Base-by-base conservation (phyloP, 2,113 vertebrate genomes). In the Mystacornis crossleyi region DNA sequence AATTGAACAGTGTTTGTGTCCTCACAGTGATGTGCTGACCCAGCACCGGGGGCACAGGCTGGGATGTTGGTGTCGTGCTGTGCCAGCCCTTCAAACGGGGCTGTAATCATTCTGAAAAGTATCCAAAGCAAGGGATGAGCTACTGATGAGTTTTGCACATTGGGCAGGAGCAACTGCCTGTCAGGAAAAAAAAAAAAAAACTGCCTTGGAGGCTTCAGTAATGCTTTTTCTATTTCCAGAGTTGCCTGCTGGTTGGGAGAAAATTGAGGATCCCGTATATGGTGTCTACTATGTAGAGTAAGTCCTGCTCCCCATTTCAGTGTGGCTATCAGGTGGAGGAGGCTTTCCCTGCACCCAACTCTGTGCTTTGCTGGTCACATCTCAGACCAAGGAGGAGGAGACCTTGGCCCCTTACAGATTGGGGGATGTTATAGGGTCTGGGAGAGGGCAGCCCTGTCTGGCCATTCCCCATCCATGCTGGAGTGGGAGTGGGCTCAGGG, bases 271-370 rank as follows among this genome's bases (percentile, higher is more conserved):
- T 97, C 99, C 99, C 14, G 99, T 99, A 73, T 99, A 99, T 75
- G 99, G 99, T 97, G 98, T 99, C 98, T 99, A 99, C 99, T 99
- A 99, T 98, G 99, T 99, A 98, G 99, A 99, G 99, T 99, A 99
- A 99, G 99, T 99, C 58, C 75, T 86, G 66, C 77, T 89, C 15
- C 83, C 48, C 0, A 0, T 17, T 48, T n/a, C 53, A 69, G 51
- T 42, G 50, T 29, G 67, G 55, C 45, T 89, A 34, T 42, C 0
- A 6, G 33, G 48, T 4, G 9, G 28, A 60, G 67, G 84, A 67
- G 47, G 20, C 28, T 81, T 40, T 36, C 36, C 18, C 54, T 69
- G 53, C 38, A n/a, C 28, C 38, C 51, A 14, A 6, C 21, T 38
- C 10, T 47, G 33, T 24, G 45, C 69, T 72, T 34, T 47, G 14